A percentile compares a stretch with the other conserved stretches of the same genome.
Evolutionary conservation across 2,113 vertebrate genomes (phyloP).

Genomic region (Ancistrus triradiatus): DNA sequence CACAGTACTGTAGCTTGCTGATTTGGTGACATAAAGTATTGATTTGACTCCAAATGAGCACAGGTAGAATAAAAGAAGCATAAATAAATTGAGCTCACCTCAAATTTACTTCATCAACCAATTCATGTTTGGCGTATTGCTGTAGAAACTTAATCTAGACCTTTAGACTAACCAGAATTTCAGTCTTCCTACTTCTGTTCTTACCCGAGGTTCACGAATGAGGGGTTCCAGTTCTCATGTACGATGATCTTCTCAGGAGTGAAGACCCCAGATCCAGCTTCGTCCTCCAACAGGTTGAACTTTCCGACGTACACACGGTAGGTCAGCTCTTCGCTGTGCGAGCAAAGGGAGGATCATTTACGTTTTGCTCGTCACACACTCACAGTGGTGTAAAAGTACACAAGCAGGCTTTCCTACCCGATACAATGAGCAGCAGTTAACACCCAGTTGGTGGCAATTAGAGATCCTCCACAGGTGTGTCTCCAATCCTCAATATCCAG

Average conservation of each 20-base stretch:
- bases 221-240: conserved; percentile 79
- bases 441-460: conserved; percentile 76
- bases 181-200: neutral
- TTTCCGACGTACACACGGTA: conserved; percentile 87
- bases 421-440: conserved; percentile 79
- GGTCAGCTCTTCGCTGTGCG: conserved; percentile 58
- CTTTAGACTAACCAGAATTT: neutral
- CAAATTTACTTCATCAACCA: no score
- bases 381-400: neutral
- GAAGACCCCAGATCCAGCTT: conserved; percentile 63
- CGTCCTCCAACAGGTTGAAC: conserved; percentile 65
- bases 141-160: neutral
- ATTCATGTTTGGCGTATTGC: no score
- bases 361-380: neutral
- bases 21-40: no score
- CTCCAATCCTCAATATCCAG: conserved; percentile 59
- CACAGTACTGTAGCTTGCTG: no score
- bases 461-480: conserved; percentile 74
- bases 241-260: conserved; percentile 75
- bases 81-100: no score
- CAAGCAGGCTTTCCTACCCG: conserved; percentile 55
- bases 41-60: no score
- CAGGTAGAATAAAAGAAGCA: no score
- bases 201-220: conserved; percentile 69
- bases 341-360: neutral